Base-by-base conservation (phyloP, 2,888 invertebrate species). In the Adelphocoris suturalis region DNA sequence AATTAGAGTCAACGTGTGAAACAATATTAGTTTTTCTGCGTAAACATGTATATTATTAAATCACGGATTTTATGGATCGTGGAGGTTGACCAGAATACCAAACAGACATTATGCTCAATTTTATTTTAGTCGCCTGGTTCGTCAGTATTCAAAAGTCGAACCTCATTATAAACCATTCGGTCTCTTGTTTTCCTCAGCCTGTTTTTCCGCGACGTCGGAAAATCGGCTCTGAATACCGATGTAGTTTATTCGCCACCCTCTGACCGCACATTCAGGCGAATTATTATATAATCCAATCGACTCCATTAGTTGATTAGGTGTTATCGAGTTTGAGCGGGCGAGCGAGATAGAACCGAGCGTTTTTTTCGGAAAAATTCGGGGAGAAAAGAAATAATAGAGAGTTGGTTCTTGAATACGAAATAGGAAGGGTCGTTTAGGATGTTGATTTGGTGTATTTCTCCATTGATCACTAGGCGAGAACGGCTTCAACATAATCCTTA, bases 201-300 rank as follows among this genome's bases (percentile, higher is more conserved):
- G 68, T 68, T 68, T 23, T 68, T 68, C 4, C 68, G 23, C 37
- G 37, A 37, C n/a, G 68, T 23, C 68, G 68, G 23, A 27, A 68
- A 68, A 68, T 68, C 23, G 68, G 68, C 68, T 23, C 4, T 68
- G 68, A 68, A 68, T 68, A 68, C 68, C 68, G 68, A 68, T 68
- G 23, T 23, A n/a, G 68, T 68, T 68, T n/a, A 57, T 57, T 57
- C 57, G 57, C 57, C 57, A 7, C 68, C 68, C 68, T 23, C 68
- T 23, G 23, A 19, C 11, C 23, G 23, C 23, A 11, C 23, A 13
- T 27, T 68, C 68, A 23, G 68, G 23, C 68, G 68, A 68, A 68
- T 68, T 46, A 80, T 80, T 37, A 80, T 37, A 37, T 80, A 80
- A 80, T 80, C 80, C 46, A 23, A 80, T 80, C 14, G 80, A 48